Evolutionary conservation across 2,888 invertebrate genomes (phyloP).

Genomic region (Tiphia femorata): DNA sequence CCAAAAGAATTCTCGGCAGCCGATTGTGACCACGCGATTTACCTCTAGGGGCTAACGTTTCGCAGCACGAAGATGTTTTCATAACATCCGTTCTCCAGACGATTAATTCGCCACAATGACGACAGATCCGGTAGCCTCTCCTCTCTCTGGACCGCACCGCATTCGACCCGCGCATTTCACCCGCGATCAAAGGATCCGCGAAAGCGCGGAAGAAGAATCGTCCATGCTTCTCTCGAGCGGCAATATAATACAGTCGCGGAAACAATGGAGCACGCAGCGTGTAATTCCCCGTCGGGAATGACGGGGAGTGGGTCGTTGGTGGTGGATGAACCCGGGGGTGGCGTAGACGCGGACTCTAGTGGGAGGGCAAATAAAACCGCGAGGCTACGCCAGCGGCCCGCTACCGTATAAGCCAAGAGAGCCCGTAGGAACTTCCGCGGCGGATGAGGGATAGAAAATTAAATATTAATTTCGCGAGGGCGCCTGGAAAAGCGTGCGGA

Average conservation of each 20-base stretch:
- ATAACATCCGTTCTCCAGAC: too few relatives aligned
- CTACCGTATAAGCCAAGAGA: constrained; percentile 45
- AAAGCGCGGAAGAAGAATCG: constrained; percentile 35
- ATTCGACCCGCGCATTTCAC: too few relatives aligned
- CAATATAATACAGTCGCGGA: constrained; percentile 47
- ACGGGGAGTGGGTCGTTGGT: constrained; percentile 32
- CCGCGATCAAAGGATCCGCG: constrained; percentile 37
- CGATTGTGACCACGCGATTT: too few relatives aligned
- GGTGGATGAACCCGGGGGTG: not conserved
- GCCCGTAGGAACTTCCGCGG: constrained; percentile 49
- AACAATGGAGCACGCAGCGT: constrained; percentile 49
- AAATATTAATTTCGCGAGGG: constrained; percentile 61
- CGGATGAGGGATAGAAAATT: constrained; percentile 59
- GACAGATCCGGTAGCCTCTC: too few relatives aligned
- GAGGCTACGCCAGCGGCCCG: too few relatives aligned
- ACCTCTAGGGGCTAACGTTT: too few relatives aligned
- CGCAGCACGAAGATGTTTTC: too few relatives aligned
- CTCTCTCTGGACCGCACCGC: too few relatives aligned
- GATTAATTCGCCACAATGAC: too few relatives aligned
- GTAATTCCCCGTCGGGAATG: constrained; percentile 44
- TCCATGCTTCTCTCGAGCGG: constrained; percentile 41
- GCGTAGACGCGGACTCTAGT: constrained; percentile 23
- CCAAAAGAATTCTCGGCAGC: too few relatives aligned
- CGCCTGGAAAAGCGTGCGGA: constrained; percentile 29
- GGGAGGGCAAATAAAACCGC: too few relatives aligned